A percentile compares a stretch with the other conserved stretches of the same genome.
phyloP scores from a whole-genome alignment of 2,888 invertebrate species.

The Griposia aprilina region DNA sequence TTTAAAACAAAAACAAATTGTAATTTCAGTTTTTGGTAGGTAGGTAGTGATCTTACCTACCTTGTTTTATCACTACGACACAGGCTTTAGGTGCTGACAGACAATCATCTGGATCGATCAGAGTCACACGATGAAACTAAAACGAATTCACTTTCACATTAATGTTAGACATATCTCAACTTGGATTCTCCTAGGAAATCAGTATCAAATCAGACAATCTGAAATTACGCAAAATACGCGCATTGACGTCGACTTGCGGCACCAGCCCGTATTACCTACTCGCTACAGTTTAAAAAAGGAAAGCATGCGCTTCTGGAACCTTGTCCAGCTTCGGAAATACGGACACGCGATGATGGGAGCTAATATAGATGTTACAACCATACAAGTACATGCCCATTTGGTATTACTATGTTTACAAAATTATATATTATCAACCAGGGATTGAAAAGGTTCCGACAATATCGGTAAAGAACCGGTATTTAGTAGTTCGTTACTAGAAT shows the following conservation, averaged over 20 bases:
- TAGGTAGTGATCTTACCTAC: not conserved
- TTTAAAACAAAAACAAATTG: no score
- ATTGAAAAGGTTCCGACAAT: no score
- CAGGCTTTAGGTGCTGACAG: no score
- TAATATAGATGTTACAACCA: not conserved
- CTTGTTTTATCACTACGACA: not conserved
- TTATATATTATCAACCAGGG: not conserved
- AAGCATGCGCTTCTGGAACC: not conserved
- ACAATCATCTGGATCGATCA: not conserved
- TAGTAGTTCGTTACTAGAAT: no score
- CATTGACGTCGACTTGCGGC: not conserved
- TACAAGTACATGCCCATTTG: not conserved
- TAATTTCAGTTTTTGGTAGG: not conserved
- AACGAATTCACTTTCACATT: constrained; percentile 20
- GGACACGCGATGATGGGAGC: no score
- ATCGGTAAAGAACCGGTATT: no score
- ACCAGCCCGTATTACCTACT: not conserved
- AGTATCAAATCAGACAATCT: constrained; percentile 48
- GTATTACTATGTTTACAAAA: not conserved
- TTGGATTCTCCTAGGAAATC: constrained; percentile 56
- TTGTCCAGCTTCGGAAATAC: not conserved
- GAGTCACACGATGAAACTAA: constrained; percentile 16
- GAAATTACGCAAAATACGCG: constrained; percentile 9
- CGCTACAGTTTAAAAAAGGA: not conserved
- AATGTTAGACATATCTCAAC: constrained; percentile 25